A percentile compares a stretch with the other conserved stretches of the same genome.
These are phyloP conservation scores for Condylura cristata DNA, from an alignment of 2,113 vertebrate species.

Conservation along the genomic window DNA sequence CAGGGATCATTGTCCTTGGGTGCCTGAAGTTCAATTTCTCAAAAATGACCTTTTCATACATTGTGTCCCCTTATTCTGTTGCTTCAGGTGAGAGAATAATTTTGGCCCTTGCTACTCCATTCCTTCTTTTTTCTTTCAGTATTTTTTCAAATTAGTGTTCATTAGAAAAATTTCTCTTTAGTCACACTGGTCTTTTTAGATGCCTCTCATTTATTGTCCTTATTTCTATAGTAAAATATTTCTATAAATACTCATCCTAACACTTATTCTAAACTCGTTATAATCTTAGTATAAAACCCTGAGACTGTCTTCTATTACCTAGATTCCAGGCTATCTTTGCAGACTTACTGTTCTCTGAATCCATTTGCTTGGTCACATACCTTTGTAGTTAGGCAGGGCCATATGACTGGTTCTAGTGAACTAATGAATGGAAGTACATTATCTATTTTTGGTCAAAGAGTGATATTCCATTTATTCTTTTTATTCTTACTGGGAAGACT, in stretches of 20 bases:
- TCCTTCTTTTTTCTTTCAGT: background rate
- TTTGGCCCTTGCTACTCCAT: background rate
- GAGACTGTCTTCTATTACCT: background rate
- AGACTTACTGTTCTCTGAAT: background rate
- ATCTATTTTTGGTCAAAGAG: conserved; percentile 16
- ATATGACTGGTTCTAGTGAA: background rate
- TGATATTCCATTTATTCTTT: background rate
- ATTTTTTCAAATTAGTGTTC: background rate
- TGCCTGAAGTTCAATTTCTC: background rate
- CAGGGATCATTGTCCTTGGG: background rate
- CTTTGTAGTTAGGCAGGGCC: background rate
- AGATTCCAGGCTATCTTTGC: background rate
- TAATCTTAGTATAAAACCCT: background rate
- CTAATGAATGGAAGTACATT: background rate
- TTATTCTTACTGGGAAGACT: background rate
- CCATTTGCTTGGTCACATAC: background rate
- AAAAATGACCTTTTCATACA: background rate
- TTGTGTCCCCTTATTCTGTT: background rate
- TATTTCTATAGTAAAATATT: background rate
- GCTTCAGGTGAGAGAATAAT: background rate
- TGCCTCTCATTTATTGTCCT: background rate
- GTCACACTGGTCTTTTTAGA: background rate
- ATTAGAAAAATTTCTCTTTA: background rate
- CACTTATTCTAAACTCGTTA: background rate
- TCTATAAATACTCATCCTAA: conserved; percentile 1